phyloP scores from a whole-genome alignment of 2,888 invertebrate species.

The Andrena marginata region DNA sequence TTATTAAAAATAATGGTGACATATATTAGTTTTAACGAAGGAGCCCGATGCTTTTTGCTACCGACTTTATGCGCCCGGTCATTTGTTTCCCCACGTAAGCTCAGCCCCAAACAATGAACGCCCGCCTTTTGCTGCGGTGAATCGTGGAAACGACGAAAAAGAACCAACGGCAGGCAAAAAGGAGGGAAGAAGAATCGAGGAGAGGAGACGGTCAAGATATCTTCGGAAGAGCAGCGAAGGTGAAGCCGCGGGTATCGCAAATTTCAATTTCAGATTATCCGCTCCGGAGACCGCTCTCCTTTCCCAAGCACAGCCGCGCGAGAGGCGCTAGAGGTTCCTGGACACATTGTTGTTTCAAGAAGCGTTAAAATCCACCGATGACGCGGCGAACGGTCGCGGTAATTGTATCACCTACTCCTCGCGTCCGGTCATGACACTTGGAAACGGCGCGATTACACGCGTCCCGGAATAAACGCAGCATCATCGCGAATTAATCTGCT shows the following conservation, averaged over 20 bases:
- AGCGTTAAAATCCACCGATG: constrained; percentile 15
- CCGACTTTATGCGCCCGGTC: constrained; percentile 78
- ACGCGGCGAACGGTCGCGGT: constrained; percentile 32
- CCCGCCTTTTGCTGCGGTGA: constrained; percentile 66
- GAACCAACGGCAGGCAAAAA: constrained; percentile 33
- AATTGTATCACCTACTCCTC: constrained; percentile 51
- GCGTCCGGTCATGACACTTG: constrained; percentile 44
- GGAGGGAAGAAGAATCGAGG: constrained; percentile 33
- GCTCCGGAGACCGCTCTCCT: constrained; percentile 58
- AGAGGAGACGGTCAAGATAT: constrained; percentile 34
- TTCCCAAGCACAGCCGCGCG: constrained; percentile 6
- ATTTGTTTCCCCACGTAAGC: constrained; percentile 78
- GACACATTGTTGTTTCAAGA: neutral
- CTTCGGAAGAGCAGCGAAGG: constrained; percentile 11
- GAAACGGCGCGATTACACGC: constrained; percentile 51
- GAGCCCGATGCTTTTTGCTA: constrained; percentile 74
- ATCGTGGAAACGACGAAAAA: constrained; percentile 29
- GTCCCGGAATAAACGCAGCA: constrained; percentile 44
- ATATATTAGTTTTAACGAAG: constrained; percentile 84
- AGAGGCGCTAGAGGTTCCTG: neutral
- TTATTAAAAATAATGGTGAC: constrained; percentile 83
- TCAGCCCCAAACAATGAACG: constrained; percentile 76
- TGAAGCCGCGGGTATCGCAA: constrained; percentile 58
- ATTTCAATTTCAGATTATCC: constrained; percentile 78
- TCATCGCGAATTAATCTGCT: constrained; percentile 65